Percentiles rank a stretch among this genome's conserved stretches.
These are phyloP conservation scores for Caerostris darwini DNA, from an alignment of 1,140 invertebrate genomes.

Conservation along the genomic window DNA sequence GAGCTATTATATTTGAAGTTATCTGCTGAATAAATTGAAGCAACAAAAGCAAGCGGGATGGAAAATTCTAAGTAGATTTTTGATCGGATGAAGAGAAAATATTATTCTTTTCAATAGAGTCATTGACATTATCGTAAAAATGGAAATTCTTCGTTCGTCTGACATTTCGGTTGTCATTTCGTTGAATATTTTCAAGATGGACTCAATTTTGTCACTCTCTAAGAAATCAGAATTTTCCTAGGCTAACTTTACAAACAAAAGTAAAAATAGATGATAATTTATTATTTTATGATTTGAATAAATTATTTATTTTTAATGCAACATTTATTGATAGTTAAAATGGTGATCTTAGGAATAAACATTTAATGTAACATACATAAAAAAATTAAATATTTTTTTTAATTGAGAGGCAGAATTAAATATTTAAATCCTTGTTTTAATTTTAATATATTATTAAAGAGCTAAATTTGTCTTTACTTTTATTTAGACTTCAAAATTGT, in stretches of 20 bases:
- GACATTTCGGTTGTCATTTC: not conserved
- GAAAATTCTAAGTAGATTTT: slow-evolving; percentile 11
- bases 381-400: no score
- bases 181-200: slow-evolving; percentile 12
- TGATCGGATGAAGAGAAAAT: slow-evolving; percentile 2
- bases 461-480: no score
- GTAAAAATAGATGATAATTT: not conserved
- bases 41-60: not conserved
- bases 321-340: no score
- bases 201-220: not conserved
- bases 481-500: no score
- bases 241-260: not conserved
- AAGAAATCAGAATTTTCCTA: not conserved
- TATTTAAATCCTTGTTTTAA: no score
- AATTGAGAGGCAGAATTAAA: no score
- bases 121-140: slow-evolving; percentile 42
- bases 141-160: slow-evolving; percentile 13
- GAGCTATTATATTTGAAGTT: not conserved
- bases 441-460: no score
- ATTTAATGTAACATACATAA: no score
- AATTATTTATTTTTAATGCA: no score
- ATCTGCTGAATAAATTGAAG: not conserved
- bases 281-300: not conserved
- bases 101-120: not conserved
- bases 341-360: no score